A percentile compares a stretch with the other conserved stretches of the same genome.
phyloP scores from a whole-genome alignment of 1,140 invertebrate species.

The Bombus pascuorum region DNA sequence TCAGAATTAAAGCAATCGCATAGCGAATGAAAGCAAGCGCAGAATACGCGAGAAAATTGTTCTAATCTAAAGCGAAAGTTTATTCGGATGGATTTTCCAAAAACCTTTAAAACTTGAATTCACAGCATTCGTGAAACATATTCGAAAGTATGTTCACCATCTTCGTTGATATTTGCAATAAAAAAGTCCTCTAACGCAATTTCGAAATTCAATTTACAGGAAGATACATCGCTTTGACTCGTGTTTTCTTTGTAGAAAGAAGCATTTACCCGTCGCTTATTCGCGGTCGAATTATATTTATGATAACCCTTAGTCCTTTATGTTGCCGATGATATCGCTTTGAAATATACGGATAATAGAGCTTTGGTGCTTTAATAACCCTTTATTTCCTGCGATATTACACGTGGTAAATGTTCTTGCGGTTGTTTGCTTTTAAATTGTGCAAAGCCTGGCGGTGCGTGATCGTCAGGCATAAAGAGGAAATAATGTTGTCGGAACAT shows the following conservation, averaged over 20 bases:
- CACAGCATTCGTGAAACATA: neutral
- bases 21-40: neutral
- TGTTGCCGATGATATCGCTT: slow-evolving; percentile 1
- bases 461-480: neutral
- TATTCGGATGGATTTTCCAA: neutral
- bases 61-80: slow-evolving; percentile 16
- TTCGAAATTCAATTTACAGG: neutral
- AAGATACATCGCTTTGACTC: no score
- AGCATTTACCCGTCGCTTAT: neutral
- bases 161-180: no score
- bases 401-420: neutral
- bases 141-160: neutral
- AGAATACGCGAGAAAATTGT: neutral
- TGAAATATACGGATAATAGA: neutral
- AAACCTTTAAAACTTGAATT: neutral
- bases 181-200: neutral
- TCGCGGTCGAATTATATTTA: neutral
- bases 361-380: neutral
- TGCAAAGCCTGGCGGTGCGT: no score
- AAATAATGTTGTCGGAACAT: neutral
- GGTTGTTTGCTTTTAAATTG: neutral
- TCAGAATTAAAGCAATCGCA: neutral
- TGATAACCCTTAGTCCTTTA: no score
- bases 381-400: neutral
- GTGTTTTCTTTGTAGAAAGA: neutral